phyloP scores from a whole-genome alignment of 2,797 vertebrate genomes.

The Orientallactaga sibirica region DNA sequence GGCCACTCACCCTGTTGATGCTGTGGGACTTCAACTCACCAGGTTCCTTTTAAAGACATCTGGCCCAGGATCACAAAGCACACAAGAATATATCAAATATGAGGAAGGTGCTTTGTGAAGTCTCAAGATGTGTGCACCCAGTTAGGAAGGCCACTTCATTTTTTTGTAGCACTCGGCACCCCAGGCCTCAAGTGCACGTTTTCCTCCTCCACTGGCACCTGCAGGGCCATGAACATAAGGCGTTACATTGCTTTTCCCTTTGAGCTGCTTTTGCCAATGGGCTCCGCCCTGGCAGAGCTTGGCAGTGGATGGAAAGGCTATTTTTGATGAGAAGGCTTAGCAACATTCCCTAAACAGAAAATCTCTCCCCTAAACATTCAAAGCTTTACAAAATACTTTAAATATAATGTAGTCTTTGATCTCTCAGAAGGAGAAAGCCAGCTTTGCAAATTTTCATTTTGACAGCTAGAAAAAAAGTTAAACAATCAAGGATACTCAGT shows the following conservation, averaged over 20 bases:
- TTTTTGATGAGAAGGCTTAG: constrained; percentile 74
- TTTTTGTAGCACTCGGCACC: constrained; percentile 14
- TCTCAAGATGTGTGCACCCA: neutral
- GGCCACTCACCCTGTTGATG: neutral
- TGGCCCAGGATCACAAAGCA: neutral
- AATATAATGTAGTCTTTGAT: constrained; percentile 20
- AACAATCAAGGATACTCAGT: neutral
- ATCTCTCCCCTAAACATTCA: neutral
- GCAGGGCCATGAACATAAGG: neutral
- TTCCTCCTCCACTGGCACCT: constrained; percentile 14
- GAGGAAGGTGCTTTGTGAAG: constrained; percentile 1
- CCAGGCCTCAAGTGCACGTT: neutral
- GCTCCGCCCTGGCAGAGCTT: constrained; percentile 21
- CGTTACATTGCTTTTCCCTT: constrained; percentile 65
- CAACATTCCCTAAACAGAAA: constrained; percentile 73
- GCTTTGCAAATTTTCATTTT: constrained; percentile 46
- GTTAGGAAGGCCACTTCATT: neutral
- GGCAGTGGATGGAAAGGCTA: constrained; percentile 52
- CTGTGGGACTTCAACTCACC: neutral
- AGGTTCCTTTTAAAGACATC: constrained; percentile 42
- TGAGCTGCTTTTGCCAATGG: constrained; percentile 59
- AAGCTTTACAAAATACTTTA: constrained; percentile 31
- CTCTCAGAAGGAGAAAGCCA: constrained; percentile 26
- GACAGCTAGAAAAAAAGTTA: constrained; percentile 5
- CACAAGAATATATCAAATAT: neutral